These are phyloP conservation scores for Nemurella pictetii DNA, from an alignment of 2,888 invertebrate genomes.

Conservation along the genomic window DNA sequence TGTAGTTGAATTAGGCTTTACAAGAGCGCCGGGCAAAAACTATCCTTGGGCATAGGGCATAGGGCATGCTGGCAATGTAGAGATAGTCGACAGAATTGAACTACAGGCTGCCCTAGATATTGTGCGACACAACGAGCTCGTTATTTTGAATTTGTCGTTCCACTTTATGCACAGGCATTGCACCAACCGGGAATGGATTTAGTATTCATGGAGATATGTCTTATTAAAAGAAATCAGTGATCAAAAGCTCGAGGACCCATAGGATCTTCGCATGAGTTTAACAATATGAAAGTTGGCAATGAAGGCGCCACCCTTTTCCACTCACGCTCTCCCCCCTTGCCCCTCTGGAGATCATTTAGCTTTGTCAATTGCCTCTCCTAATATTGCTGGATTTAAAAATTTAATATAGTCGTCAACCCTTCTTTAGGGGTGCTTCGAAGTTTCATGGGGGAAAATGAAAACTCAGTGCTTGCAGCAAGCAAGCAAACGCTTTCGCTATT, in stretches of 20 bases:
- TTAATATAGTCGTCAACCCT: not conserved
- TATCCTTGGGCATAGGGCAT: not conserved
- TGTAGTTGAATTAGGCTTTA: not conserved
- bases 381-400: not conserved
- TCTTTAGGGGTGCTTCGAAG: not conserved
- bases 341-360: not conserved
- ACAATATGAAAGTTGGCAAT: not conserved
- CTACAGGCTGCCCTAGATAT: not conserved
- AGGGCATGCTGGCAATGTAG: not conserved
- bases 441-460: not conserved
- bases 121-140: not conserved
- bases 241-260: not conserved
- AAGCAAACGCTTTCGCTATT: not conserved
- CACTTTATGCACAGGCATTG: not conserved
- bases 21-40: no score
- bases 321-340: not conserved
- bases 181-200: not conserved
- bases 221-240: not conserved
- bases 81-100: not conserved
- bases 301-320: not conserved
- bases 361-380: not conserved
- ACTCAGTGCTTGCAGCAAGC: not conserved
- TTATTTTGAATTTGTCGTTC: not conserved
- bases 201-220: not conserved
- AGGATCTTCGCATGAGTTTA: not conserved